Percentiles rank a stretch among this genome's conserved stretches.
phyloP scores from a whole-genome alignment of 2,888 invertebrate genomes.

The Autographa pulchrina region DNA sequence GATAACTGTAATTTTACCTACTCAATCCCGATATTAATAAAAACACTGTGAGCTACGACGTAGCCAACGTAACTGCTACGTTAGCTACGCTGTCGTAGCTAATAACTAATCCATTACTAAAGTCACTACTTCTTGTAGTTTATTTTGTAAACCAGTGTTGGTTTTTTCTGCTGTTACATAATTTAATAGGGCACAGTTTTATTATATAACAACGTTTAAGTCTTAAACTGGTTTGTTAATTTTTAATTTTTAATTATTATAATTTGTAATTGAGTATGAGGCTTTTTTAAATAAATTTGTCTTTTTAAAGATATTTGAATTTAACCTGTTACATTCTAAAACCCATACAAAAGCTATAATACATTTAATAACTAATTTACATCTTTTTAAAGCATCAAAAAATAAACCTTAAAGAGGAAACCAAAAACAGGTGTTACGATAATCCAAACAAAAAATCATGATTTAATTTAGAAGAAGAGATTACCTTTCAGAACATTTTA shows the following conservation, averaged over 20 bases:
- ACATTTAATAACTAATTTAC: too few species aligned
- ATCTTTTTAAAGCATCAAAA: background rate
- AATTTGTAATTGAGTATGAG: too few species aligned
- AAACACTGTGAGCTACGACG: background rate
- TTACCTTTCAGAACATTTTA: constrained; percentile 65
- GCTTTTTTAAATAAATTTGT: too few species aligned
- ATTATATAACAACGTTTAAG: too few species aligned
- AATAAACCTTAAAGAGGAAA: background rate
- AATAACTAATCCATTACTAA: constrained; percentile 8
- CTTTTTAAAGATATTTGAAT: too few species aligned
- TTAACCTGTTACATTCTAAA: too few species aligned
- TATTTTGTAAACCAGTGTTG: background rate
- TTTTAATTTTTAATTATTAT: too few species aligned
- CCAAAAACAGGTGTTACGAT: constrained; percentile 6
- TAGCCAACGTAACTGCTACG: constrained; percentile 6
- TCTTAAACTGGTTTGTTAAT: too few species aligned
- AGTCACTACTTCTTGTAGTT: background rate
- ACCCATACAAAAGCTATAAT: too few species aligned
- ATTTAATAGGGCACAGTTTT: too few species aligned
- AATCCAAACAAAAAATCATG: constrained; percentile 46
- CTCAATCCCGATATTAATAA: background rate
- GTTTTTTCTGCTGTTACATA: background rate
- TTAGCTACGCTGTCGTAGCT: constrained; percentile 3
- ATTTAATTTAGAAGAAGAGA: constrained; percentile 61
- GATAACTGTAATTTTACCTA: background rate